Evolutionary conservation across 2,888 invertebrate genomes (phyloP).

Genomic region (Polymixis lichenea): DNA sequence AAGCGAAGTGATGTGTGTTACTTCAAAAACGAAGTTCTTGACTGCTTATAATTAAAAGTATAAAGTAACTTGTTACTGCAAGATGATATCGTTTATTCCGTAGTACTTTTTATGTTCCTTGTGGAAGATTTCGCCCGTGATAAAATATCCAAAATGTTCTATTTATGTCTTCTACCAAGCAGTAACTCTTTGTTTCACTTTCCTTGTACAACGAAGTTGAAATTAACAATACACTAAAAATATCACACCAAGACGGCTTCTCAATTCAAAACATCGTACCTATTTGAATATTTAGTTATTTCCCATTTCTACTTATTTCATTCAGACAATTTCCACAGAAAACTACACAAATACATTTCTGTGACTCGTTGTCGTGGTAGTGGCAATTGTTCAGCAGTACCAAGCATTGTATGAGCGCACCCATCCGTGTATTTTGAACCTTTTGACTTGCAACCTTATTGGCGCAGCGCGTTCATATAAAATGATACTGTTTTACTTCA

Average conservation of each 20-base stretch:
- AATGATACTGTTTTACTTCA: constrained; percentile 23
- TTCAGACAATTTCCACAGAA: constrained; percentile 8
- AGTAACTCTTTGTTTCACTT: background rate
- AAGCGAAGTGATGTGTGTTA: background rate
- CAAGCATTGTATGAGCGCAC: constrained; percentile 49
- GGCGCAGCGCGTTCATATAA: constrained; percentile 31
- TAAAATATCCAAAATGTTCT: background rate
- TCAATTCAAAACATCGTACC: background rate
- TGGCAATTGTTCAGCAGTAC: constrained; percentile 30
- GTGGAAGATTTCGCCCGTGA: background rate
- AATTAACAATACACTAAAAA: background rate
- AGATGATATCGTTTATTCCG: background rate
- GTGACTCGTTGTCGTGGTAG: constrained; percentile 4
- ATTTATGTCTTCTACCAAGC: background rate
- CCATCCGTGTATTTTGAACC: constrained; percentile 36
- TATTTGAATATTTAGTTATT: background rate
- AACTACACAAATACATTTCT: constrained; percentile 8
- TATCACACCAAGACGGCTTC: background rate
- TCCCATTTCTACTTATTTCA: background rate
- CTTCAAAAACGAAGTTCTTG: background rate
- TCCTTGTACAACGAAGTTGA: background rate
- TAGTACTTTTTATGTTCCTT: background rate
- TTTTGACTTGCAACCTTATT: constrained; percentile 57
- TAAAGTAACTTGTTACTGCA: background rate
- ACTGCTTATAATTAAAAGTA: background rate